Conservation (phyloP, 1,140 invertebrate species). For the Antheraea pernyi region DNA sequence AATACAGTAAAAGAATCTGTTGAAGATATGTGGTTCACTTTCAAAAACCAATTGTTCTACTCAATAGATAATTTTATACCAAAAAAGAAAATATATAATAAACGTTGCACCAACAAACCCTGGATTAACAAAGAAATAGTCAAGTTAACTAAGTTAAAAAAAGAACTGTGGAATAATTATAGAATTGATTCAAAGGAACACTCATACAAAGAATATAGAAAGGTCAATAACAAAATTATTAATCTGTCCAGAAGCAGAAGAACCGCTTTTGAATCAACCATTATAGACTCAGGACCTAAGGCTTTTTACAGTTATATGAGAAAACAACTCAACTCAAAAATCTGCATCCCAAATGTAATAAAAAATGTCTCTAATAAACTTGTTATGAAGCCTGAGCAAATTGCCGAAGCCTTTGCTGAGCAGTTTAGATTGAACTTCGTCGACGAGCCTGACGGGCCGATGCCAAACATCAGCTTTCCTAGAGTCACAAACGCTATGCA, state of each 20-base stretch:
- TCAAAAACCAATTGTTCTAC: background rate
- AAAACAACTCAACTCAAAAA: background rate
- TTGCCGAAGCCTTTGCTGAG: background rate
- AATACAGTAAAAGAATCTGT: conserved; percentile 1
- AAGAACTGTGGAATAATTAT: background rate
- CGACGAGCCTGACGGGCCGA: background rate
- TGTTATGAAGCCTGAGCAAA: conserved; percentile 1
- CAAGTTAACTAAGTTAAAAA: background rate
- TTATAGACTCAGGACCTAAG: background rate
- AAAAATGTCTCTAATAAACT: background rate
- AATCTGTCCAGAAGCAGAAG: background rate
- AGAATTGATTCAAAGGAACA: background rate
- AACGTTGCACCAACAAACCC: background rate
- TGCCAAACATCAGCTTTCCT: background rate
- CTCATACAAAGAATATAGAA: background rate
- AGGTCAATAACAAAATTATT: background rate
- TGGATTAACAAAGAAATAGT: conserved; percentile 1
- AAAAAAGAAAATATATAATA: too few relatives aligned
- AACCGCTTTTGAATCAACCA: conserved; percentile 1
- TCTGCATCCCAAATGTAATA: background rate
- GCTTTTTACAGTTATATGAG: background rate
- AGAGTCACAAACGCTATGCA: background rate
- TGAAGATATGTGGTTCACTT: background rate
- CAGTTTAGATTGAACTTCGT: background rate
- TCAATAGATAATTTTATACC: background rate